These are phyloP conservation scores for Scleropages formosus DNA, from an alignment of 2,797 vertebrate genomes.

Conservation along the genomic window DNA sequence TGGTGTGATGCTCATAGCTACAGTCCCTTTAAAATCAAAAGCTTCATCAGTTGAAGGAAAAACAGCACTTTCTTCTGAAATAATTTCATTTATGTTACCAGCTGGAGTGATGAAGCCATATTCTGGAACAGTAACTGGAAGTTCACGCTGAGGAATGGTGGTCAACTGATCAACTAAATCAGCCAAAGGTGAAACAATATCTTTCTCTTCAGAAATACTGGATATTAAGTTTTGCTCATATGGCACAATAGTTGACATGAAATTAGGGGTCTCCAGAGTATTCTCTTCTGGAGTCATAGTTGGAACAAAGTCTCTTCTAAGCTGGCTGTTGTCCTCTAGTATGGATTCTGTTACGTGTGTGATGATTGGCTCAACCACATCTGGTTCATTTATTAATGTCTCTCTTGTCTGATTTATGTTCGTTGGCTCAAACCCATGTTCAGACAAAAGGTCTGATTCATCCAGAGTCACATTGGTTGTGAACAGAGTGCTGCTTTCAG, in stretches of 20 bases:
- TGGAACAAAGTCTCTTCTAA: slow-evolving; percentile 53
- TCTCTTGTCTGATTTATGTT: slow-evolving; percentile 10
- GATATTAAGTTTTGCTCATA: slow-evolving; percentile 15
- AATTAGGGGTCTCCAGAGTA: slow-evolving; percentile 12
- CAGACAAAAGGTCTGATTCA: slow-evolving; percentile 37
- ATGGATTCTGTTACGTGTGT: slow-evolving; percentile 63
- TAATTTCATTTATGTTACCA: slow-evolving; percentile 30
- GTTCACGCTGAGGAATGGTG: slow-evolving; percentile 24
- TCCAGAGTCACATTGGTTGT: slow-evolving; percentile 16
- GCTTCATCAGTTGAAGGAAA: neutral
- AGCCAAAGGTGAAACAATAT: neutral
- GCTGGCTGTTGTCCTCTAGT: slow-evolving; percentile 56
- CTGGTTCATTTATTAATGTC: slow-evolving; percentile 40
- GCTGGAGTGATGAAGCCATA: slow-evolving; percentile 33
- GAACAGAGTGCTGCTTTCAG: neutral
- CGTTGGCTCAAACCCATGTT: slow-evolving; percentile 33
- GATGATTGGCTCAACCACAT: slow-evolving; percentile 51
- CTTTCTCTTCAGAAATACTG: neutral
- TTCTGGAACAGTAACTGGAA: slow-evolving; percentile 24
- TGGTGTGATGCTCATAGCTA: slow-evolving; percentile 34
- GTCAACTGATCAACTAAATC: neutral
- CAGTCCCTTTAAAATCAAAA: neutral
- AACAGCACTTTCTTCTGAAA: neutral
- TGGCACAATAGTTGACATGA: neutral
- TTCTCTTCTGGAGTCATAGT: slow-evolving; percentile 37